Evolutionary conservation across 2,797 vertebrate genomes (phyloP).

Genomic region (Acipenser oxyrinchus): DNA sequence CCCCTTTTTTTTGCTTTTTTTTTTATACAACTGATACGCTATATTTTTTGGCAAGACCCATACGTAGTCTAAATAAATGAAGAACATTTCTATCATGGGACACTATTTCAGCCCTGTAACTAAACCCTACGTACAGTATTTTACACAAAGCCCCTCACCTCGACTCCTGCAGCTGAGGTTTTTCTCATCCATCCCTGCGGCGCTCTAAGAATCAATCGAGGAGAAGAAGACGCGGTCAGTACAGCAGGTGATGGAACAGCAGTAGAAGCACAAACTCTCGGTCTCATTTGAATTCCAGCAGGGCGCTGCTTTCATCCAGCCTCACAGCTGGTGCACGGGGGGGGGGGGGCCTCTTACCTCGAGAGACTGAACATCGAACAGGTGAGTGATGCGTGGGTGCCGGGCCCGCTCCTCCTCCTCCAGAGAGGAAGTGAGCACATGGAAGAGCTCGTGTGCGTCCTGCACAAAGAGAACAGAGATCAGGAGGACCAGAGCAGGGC

Average conservation of each 20-base stretch:
- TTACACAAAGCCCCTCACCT: conserved; percentile 36
- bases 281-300: background rate
- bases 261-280: background rate
- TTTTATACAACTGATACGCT: too few relatives aligned
- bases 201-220: conserved; percentile 38
- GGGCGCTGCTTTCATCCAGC: background rate
- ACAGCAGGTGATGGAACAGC: background rate
- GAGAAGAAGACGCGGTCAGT: background rate
- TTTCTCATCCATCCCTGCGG: conserved; percentile 46
- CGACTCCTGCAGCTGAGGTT: conserved; percentile 57
- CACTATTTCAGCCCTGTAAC: too few relatives aligned
- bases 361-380: conserved; percentile 85
- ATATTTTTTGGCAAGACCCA: too few relatives aligned
- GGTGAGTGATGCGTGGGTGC: conserved; percentile 71
- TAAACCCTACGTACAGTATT: background rate
- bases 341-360: conserved; percentile 63
- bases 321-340: background rate
- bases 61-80: too few relatives aligned
- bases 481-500: background rate
- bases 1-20: too few relatives aligned
- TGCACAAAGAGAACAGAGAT: conserved; percentile 32
- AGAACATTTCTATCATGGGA: too few relatives aligned
- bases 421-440: conserved; percentile 87
- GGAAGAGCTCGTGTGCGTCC: conserved; percentile 95
- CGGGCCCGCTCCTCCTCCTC: conserved; percentile 80